Evolutionary conservation across 1,140 invertebrate species (phyloP).

Genomic region (Papilio machaon): DNA sequence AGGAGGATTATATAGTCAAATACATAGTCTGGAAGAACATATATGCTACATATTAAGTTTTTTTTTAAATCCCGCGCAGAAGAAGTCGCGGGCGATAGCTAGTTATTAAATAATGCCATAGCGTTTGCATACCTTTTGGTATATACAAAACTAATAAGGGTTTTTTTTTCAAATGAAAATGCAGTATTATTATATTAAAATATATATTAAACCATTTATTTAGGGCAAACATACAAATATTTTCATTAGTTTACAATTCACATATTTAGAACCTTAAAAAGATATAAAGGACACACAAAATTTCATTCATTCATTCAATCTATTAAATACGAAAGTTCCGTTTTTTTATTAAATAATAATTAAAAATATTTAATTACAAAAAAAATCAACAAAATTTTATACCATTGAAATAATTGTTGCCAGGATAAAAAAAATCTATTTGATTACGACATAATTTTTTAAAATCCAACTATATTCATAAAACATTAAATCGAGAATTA

Average conservation of each 20-base stretch:
- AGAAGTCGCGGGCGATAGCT: too few relatives aligned
- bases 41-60: too few relatives aligned
- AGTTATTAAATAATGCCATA: neutral
- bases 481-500: neutral
- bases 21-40: neutral
- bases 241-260: slow-evolving; percentile 80
- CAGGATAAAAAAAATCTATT: slow-evolving; percentile 15
- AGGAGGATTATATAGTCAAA: too few relatives aligned
- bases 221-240: slow-evolving; percentile 81
- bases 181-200: slow-evolving; percentile 75
- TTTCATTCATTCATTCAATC: slow-evolving; percentile 59
- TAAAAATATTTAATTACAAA: slow-evolving; percentile 45
- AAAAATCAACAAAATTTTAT: slow-evolving; percentile 37
- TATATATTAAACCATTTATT: slow-evolving; percentile 81
- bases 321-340: slow-evolving; percentile 49
- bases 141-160: neutral
- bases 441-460: neutral
- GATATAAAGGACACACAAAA: slow-evolving; percentile 77
- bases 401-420: slow-evolving; percentile 38
- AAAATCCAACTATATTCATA: slow-evolving; percentile 12
- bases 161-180: slow-evolving; percentile 52
- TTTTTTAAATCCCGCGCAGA: too few relatives aligned
- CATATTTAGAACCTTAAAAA: slow-evolving; percentile 74
- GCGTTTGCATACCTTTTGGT: neutral
- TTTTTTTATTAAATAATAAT: slow-evolving; percentile 58